Evolutionary conservation across 2,888 invertebrate species (phyloP), one percentile per base, ranked within the genome.

Genomic region (Aelia acuminata): DNA sequence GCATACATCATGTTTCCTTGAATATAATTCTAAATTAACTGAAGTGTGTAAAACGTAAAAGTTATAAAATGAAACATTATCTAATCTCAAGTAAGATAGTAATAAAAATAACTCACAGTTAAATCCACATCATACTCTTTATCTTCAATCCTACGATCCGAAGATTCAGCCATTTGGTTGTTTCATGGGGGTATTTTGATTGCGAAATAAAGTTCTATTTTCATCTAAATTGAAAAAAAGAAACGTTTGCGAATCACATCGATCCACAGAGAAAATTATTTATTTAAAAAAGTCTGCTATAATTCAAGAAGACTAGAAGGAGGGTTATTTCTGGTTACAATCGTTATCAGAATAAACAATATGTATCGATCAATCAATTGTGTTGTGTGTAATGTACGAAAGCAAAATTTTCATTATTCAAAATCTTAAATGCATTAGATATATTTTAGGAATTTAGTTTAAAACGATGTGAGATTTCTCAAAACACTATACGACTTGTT

Each of bases 101-200:
- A 87, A 87, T 70, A 70, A 22, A 87, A 39, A 26, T 80, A 26
- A 87, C 87, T 50, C 75, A 87, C 87, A 20, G 43, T 49, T 26
- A 87, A 43, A 26, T 87, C 87, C 35, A 87, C 53, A 35, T 87
- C 87, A 87, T 50, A 87, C 39, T 87, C 87, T 22, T 87, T 87
- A n/a, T 35, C 75, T 31, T 49, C 80, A 49, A 48, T 80, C 11
- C n/a, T 75, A n/a, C 75, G 75, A 18, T 53, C 70, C 1, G 87
- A 26, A 31, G 87, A 49, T 84, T 87, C 87, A 84, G 87, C 87
- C 87, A 87, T 87, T 84, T 35, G 22, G 1, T 10, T 47, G 26
- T 3, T 22, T 48, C 87, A 87, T 63, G 26, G 20, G 5, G 80
- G 43, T 0, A 80, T 43, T 35, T 8, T 31, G 43, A 43, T 18